Percentiles rank a stretch among this genome's conserved stretches.
Conservation (phyloP, 2,888 invertebrate species). For the Chrysodeixis includens region DNA sequence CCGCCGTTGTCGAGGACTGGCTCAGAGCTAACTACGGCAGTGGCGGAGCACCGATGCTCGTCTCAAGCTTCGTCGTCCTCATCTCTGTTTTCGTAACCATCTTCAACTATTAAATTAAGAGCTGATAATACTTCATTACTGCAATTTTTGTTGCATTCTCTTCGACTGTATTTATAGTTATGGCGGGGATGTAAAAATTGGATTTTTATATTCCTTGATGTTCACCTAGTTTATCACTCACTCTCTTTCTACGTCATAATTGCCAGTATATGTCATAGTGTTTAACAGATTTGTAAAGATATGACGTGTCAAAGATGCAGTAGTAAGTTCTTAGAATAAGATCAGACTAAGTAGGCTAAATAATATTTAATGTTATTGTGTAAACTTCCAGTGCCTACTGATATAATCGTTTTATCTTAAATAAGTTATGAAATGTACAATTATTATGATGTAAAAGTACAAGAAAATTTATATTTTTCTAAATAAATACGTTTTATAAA, state of each 20-base stretch:
- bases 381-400: neutral
- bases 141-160: constrained; percentile 2
- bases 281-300: neutral
- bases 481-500: constrained; percentile 25
- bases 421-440: neutral
- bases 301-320: neutral
- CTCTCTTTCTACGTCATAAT: no score
- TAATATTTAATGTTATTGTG: neutral
- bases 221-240: no score
- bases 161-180: neutral
- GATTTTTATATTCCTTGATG: no score
- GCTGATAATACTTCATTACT: neutral
- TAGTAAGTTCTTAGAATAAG: neutral
- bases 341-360: neutral
- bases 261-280: no score
- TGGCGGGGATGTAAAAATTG: no score
- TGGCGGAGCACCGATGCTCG: constrained; percentile 64
- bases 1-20: constrained; percentile 72
- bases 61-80: constrained; percentile 70
- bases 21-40: constrained; percentile 65
- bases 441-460: neutral
- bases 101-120: constrained; percentile 57
- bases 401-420: constrained; percentile 10
- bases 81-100: constrained; percentile 69
- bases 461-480: neutral